Evolutionary conservation across 1,140 invertebrate genomes (phyloP), one percentile per base, ranked within the genome.

Genomic region (Chironomus striatipennis): DNA sequence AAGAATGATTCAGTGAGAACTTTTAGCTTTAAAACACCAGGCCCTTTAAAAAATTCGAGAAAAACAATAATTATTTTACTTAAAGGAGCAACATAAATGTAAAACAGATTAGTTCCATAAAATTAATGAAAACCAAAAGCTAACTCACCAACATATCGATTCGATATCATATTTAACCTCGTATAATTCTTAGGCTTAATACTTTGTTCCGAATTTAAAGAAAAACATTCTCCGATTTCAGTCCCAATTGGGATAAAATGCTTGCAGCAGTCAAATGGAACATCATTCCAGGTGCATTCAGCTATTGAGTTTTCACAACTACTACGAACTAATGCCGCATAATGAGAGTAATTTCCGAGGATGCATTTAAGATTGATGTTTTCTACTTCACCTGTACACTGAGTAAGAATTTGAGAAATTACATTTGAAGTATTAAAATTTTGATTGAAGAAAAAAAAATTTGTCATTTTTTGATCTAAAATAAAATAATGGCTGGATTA

Each of bases 161-260:
- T 70, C 5, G 65, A 70, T 4, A 20, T 70, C 20, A 70, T 18
- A 10, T 20, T 70, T 8, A 70, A 10, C 7, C 20, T 18, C 6
- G 65, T 8, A 21, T 18, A 43, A 18, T 42, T 76, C 75, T 79
- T 77, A 74, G 65, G 65, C 18, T 70, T 70, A 3, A 20, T 80
- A 0, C 82, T 84, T 81, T 90, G 88, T 74, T 88, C 81, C 0
- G 87, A 87, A 77, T 90, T 90, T 5, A 90, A 84, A 24, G 83
- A 85, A 78, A 84, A 90, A 77, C 89, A 91, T 17, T 84, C 80
- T 0, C 90, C 90, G 34, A 89, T 77, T 79, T 90, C 89, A 0
- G 89, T 90, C 73, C 87, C 84, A 77, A 90, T 83, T 7, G 84
- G 84, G 74, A 84, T 81, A 76, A 91, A 90, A 77, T 88, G 87